These are phyloP conservation scores for Furnarius figulus DNA, from an alignment of 2,113 vertebrate species.

Conservation along the genomic window DNA sequence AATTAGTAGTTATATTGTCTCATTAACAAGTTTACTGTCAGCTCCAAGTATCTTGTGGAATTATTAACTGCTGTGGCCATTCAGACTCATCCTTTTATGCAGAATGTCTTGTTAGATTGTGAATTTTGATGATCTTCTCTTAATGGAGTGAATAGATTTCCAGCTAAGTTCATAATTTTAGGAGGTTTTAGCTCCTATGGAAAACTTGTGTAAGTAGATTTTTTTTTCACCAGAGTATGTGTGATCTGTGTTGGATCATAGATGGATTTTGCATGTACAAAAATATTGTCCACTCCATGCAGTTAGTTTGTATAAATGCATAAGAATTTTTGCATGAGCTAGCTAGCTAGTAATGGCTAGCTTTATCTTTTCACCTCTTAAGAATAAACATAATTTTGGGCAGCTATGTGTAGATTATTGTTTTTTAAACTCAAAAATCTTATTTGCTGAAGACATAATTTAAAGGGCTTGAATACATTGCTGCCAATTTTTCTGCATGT, in stretches of 20 bases:
- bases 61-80: constrained; percentile 34
- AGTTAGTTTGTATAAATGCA: not conserved
- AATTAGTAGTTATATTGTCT: constrained; percentile 59
- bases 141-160: not conserved
- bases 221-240: not conserved
- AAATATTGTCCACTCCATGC: not conserved
- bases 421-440: not conserved
- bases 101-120: constrained; percentile 12
- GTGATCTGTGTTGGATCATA: not conserved
- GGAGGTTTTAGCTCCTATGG: not conserved
- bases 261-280: not conserved
- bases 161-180: not conserved
- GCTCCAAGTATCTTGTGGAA: constrained; percentile 21
- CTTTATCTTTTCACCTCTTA: not conserved
- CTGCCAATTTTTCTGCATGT: not conserved
- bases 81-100: not conserved
- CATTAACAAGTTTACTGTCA: constrained; percentile 71
- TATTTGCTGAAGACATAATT: not conserved
- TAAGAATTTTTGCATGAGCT: not conserved
- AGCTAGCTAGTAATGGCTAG: not conserved
- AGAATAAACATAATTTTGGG: not conserved
- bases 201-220: not conserved
- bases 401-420: not conserved
- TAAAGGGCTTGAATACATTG: not conserved
- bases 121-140: constrained; percentile 41